phyloP scores from a whole-genome alignment of 53 echinoderm and acorn worm species.

The Astropecten irregularis region DNA sequence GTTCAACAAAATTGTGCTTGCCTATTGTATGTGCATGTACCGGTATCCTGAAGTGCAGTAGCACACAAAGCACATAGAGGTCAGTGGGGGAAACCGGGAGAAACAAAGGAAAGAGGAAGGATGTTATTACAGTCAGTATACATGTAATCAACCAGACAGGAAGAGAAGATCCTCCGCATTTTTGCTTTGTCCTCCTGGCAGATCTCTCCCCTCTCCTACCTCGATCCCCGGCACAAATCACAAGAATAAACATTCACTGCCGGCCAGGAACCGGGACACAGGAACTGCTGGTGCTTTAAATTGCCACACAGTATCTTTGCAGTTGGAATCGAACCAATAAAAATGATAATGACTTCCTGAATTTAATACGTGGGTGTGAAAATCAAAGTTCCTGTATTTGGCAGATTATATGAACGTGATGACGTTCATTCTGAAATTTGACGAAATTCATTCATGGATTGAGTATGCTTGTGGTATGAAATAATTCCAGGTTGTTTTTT shows the following conservation, averaged over 20 bases:
- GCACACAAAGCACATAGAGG: neutral
- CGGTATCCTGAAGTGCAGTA: conserved; percentile 11
- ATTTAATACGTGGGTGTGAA: too few relatives aligned
- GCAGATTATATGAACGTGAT: too few relatives aligned
- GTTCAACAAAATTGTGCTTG: too few relatives aligned
- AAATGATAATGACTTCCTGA: neutral
- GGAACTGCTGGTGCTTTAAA: too few relatives aligned
- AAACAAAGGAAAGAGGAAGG: conserved; percentile 49
- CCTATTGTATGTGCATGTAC: neutral
- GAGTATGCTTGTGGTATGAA: too few relatives aligned
- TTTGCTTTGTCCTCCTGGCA: neutral
- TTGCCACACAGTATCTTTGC: neutral
- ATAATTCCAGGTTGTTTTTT: too few relatives aligned
- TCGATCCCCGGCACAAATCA: neutral
- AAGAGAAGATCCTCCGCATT: neutral
- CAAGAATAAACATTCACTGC: neutral
- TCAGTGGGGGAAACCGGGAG: conserved; percentile 19
- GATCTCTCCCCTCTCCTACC: too few relatives aligned
- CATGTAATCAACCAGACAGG: conserved; percentile 1
- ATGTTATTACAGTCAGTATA: conserved; percentile 10
- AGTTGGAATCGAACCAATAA: neutral
- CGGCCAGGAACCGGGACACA: too few relatives aligned
- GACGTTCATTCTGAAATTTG: too few relatives aligned
- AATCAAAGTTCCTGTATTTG: too few relatives aligned
- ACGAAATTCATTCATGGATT: too few relatives aligned